Conservation (phyloP, 1,140 invertebrate species). For the Muscidifurax raptorellus region DNA sequence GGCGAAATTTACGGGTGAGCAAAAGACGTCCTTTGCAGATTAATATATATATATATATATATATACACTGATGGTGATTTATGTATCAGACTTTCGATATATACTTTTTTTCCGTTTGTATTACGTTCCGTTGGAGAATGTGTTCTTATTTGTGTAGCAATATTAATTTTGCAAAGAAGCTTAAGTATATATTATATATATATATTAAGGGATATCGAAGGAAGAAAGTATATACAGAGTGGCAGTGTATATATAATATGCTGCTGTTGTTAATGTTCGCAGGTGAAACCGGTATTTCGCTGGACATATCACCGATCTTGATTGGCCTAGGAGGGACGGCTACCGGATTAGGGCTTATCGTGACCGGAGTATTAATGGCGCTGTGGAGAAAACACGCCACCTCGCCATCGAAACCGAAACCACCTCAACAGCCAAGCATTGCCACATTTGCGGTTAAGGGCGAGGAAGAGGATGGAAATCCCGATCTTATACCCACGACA, state of each 20-base stretch:
- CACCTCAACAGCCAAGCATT: slow-evolving; percentile 68
- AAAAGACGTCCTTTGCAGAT: neutral
- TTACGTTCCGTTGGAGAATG: too few relatives aligned
- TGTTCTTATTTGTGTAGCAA: too few relatives aligned
- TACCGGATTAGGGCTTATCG: slow-evolving; percentile 82
- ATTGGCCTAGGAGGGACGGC: slow-evolving; percentile 85
- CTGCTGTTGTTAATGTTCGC: neutral
- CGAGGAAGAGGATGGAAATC: slow-evolving; percentile 73
- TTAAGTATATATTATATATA: too few relatives aligned
- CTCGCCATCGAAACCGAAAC: slow-evolving; percentile 77
- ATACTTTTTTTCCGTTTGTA: too few relatives aligned
- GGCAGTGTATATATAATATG: too few relatives aligned
- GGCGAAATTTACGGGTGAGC: slow-evolving; percentile 75
- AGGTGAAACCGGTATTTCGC: slow-evolving; percentile 68
- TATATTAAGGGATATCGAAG: too few relatives aligned
- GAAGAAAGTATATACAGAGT: too few relatives aligned
- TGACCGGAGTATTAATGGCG: slow-evolving; percentile 84
- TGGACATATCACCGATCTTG: slow-evolving; percentile 79
- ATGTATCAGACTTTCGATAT: too few relatives aligned
- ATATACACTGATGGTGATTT: too few relatives aligned
- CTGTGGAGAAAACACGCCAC: slow-evolving; percentile 80
- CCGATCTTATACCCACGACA: slow-evolving; percentile 73
- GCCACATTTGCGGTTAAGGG: slow-evolving; percentile 69
- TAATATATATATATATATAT: too few relatives aligned
- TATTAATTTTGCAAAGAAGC: too few relatives aligned